These are phyloP conservation scores for Hippocampus comes DNA, from an alignment of 2,113 vertebrate genomes.

Conservation along the genomic window DNA sequence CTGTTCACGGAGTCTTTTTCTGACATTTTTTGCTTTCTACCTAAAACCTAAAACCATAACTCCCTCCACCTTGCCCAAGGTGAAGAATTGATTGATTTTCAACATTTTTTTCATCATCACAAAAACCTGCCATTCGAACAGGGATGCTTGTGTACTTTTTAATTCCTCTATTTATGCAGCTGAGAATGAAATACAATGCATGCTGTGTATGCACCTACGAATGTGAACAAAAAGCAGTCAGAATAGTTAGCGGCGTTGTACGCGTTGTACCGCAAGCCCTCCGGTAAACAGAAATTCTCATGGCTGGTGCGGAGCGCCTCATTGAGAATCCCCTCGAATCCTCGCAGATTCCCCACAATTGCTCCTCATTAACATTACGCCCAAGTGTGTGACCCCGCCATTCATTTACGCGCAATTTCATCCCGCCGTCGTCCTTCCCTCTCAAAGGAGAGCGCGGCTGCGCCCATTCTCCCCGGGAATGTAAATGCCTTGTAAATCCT, in stretches of 20 bases:
- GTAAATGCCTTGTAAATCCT: slow-evolving; percentile 66
- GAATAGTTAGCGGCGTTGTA: neutral
- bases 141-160: neutral
- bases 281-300: neutral
- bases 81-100: too few relatives aligned
- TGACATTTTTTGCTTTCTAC: too few relatives aligned
- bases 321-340: slow-evolving; percentile 20
- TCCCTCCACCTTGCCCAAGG: too few relatives aligned
- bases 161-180: neutral
- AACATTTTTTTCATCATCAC: too few relatives aligned
- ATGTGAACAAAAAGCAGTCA: neutral
- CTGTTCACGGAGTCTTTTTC: too few relatives aligned
- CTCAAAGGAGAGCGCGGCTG: neutral
- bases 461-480: slow-evolving; percentile 58
- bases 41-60: too few relatives aligned
- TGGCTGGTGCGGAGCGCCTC: slow-evolving; percentile 11
- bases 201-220: neutral
- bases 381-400: slow-evolving; percentile 60
- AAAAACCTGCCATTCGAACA: too few relatives aligned
- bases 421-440: slow-evolving; percentile 61
- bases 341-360: slow-evolving; percentile 33
- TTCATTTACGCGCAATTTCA: slow-evolving; percentile 74
- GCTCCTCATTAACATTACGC: slow-evolving; percentile 69
- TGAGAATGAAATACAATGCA: neutral
- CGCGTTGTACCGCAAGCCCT: neutral